Percentiles rank a stretch among this genome's conserved stretches.
phyloP scores from a whole-genome alignment of 2,888 invertebrate species.

The Diaphora mendica region DNA sequence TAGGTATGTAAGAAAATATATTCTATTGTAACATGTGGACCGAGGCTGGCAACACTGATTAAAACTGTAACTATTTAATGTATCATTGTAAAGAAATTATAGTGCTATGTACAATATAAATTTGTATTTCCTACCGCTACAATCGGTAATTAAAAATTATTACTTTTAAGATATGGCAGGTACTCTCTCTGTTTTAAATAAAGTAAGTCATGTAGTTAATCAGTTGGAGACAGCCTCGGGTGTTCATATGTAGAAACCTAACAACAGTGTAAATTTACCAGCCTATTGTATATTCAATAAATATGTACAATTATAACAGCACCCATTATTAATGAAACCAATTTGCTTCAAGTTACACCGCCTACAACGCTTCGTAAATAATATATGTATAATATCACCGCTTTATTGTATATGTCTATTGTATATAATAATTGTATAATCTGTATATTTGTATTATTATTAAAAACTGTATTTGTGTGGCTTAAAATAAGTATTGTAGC shows the following conservation, averaged over 20 bases:
- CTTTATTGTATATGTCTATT: conserved; percentile 72
- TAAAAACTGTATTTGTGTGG: conserved; percentile 67
- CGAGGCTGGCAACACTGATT: conserved; percentile 55
- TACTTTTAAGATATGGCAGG: conserved; percentile 1
- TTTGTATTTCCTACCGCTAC: not conserved
- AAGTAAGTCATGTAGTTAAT: conserved; percentile 34
- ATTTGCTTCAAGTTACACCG: conserved; percentile 67
- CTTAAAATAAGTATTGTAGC: conserved; percentile 81
- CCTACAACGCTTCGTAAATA: conserved; percentile 71
- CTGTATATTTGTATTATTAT: conserved; percentile 77
- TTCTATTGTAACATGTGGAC: conserved; percentile 81
- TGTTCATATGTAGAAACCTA: conserved; percentile 84
- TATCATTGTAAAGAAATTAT: conserved; percentile 29
- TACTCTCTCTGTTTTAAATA: conserved; percentile 22
- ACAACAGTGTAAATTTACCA: conserved; percentile 85
- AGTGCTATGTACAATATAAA: conserved; percentile 21
- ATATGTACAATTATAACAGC: conserved; percentile 85
- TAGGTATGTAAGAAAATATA: conserved; percentile 82
- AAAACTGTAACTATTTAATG: conserved; percentile 31
- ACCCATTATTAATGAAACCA: conserved; percentile 82
- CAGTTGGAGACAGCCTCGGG: conserved; percentile 63
- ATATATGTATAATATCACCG: conserved; percentile 77
- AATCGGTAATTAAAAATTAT: not conserved
- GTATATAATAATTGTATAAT: conserved; percentile 73
- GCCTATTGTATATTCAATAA: conserved; percentile 86